A percentile compares a stretch with the other conserved stretches of the same genome.
Conservation (phyloP, 2,113 vertebrate species). For the Syngnathus floridae region DNA sequence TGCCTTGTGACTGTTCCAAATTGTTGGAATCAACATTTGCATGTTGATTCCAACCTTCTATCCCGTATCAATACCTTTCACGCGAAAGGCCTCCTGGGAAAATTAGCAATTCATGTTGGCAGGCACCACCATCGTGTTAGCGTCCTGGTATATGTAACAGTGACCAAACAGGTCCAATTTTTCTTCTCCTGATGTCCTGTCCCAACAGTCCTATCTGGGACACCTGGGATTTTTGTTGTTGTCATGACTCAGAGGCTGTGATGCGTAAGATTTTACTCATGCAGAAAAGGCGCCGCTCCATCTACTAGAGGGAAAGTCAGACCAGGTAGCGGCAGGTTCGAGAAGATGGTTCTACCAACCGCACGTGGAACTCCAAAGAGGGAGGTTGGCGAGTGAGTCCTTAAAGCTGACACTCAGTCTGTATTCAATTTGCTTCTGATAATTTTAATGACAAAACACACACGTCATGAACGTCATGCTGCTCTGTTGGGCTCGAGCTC, state of each 20-base stretch:
- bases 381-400: too few relatives aligned
- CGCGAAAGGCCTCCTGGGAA: too few relatives aligned
- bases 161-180: neutral
- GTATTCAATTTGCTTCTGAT: neutral
- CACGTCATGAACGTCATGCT: neutral
- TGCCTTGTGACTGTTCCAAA: too few relatives aligned
- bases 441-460: neutral
- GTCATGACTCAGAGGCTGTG: slow-evolving; percentile 31
- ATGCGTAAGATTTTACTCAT: slow-evolving; percentile 25
- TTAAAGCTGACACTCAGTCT: too few relatives aligned
- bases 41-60: too few relatives aligned
- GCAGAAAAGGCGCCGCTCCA: neutral
- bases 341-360: neutral
- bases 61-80: too few relatives aligned
- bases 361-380: neutral
- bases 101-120: too few relatives aligned
- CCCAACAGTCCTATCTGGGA: neutral
- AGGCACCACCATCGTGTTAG: too few relatives aligned
- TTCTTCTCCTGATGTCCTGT: neutral
- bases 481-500: neutral
- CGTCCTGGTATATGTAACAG: slow-evolving; percentile 23
- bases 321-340: neutral
- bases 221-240: neutral
- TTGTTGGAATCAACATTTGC: too few relatives aligned
- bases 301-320: neutral